Evolutionary conservation across 1,140 invertebrate species (phyloP).

Genomic region (Matsumurasca onukii): DNA sequence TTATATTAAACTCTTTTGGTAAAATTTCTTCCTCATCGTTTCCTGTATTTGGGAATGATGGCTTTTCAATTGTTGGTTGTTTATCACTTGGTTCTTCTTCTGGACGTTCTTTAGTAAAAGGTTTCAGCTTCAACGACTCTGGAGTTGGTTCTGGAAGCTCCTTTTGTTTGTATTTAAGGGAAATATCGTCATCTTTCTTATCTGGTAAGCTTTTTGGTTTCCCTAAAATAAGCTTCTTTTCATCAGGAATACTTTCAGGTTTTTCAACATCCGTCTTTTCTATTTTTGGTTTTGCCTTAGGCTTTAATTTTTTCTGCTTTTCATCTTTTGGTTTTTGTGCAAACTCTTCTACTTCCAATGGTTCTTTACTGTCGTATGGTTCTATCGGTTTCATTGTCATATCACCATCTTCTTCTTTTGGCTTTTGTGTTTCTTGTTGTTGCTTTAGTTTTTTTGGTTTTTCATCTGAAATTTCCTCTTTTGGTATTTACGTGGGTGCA

Average conservation of each 20-base stretch:
- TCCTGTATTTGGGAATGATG: slow-evolving; percentile 18
- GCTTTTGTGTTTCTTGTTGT: slow-evolving; percentile 37
- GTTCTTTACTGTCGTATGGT: slow-evolving; percentile 23
- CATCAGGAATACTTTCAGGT: slow-evolving; percentile 27
- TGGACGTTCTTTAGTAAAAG: slow-evolving; percentile 37
- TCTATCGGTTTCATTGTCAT: slow-evolving; percentile 39
- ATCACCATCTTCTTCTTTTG: slow-evolving; percentile 38
- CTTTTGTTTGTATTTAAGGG: slow-evolving; percentile 34
- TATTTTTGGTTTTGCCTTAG: slow-evolving; percentile 26
- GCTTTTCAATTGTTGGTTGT: not conserved
- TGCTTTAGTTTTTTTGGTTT: slow-evolving; percentile 39
- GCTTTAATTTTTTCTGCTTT: slow-evolving; percentile 15
- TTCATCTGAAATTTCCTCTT: slow-evolving; percentile 41
- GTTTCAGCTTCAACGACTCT: slow-evolving; percentile 36
- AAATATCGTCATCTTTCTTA: slow-evolving; percentile 35
- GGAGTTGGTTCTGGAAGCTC: slow-evolving; percentile 25
- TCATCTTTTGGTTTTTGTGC: slow-evolving; percentile 31
- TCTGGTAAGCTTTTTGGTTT: slow-evolving; percentile 35
- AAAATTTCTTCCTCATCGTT: slow-evolving; percentile 32
- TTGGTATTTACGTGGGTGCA: slow-evolving; percentile 40
- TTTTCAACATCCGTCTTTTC: slow-evolving; percentile 30
- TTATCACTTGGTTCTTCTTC: slow-evolving; percentile 28
- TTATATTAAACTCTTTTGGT: not conserved
- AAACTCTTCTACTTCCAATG: not conserved
- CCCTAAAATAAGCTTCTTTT: slow-evolving; percentile 35